Evolutionary conservation across 1,140 invertebrate genomes (phyloP), one percentile per base, ranked within the genome.

Genomic region (Antheraea mylitta): DNA sequence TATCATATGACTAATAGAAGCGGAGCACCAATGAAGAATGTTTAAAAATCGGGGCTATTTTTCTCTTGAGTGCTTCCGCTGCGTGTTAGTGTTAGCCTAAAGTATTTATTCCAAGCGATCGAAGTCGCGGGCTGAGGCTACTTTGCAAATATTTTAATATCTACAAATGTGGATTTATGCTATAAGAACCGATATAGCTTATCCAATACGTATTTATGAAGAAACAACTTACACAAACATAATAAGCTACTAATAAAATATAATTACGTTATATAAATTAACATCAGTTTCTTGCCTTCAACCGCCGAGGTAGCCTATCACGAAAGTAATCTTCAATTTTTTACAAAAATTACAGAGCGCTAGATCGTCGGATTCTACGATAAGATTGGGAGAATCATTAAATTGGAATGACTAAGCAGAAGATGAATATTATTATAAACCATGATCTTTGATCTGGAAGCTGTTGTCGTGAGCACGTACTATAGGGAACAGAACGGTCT

Each of bases 351-450:
- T 82, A 88, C 71, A 87, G 70, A 74, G 78, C 77, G 75, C 77
- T 82, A 80, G 70, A 74, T 79, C 69, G 53, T 38, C 71, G 69
- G 73, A 78, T 76, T 74, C 68, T 79, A 78, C 53, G 72, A 75
- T 79, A 77, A 77, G 70, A 84, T 83, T 80, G 77, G 76, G 77
- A 58, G 75, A 80, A 80, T 87, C 88, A 87, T 88, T 90, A 89
- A 87, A 87, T 80, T 73, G 42, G 71, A 80, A 89, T 90, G 88
- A 90, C 88, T 77, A 11, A 68, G 86, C 87, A 83, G 64, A 87
- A 83, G 53, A 67, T 48, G 73, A 69, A 74, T 76, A 81, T 81
- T 85, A 87, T 88, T 89, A 89, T 84, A 89, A 87, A 89, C 81
- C 86, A 82, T 87, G 88, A 64, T 18, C 84, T 80, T 69, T 82